A percentile compares a stretch with the other conserved stretches of the same genome.
Evolutionary conservation across 2,113 vertebrate genomes (phyloP).

Genomic region (Arothron firmamentum): DNA sequence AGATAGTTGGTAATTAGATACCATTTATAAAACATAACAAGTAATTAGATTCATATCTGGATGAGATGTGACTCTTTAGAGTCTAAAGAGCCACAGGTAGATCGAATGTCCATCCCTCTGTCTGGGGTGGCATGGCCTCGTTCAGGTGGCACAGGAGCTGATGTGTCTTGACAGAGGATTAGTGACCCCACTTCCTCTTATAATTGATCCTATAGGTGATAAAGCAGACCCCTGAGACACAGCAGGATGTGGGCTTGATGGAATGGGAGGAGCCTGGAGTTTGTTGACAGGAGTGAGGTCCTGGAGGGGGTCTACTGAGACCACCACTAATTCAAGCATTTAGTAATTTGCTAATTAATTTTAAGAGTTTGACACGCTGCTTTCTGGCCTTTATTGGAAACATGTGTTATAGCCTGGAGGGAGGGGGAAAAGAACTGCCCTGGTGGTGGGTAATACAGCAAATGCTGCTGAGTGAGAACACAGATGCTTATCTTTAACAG

Average conservation of each 20-base stretch:
- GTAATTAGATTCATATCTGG: no score
- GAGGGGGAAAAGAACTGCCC: slow-evolving; percentile 4
- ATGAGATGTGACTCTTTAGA: no score
- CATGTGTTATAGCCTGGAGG: slow-evolving; percentile 57
- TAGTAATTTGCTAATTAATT: slow-evolving; percentile 72
- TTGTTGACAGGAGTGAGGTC: slow-evolving; percentile 19
- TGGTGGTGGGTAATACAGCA: slow-evolving; percentile 20
- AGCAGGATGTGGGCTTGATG: neutral
- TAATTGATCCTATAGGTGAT: slow-evolving; percentile 68
- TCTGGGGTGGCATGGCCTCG: slow-evolving; percentile 52
- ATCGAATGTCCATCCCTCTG: slow-evolving; percentile 3
- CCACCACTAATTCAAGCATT: slow-evolving; percentile 54
- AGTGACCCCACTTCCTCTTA: slow-evolving; percentile 66
- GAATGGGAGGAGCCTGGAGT: neutral
- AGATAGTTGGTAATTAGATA: no score
- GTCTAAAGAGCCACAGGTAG: neutral
- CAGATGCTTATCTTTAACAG: slow-evolving; percentile 40
- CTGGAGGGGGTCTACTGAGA: slow-evolving; percentile 25
- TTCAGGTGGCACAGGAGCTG: slow-evolving; percentile 66
- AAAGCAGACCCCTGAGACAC: slow-evolving; percentile 53
- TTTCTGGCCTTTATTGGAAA: slow-evolving; percentile 57
- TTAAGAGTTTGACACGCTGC: slow-evolving; percentile 58
- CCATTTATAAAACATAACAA: no score
- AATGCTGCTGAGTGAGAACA: slow-evolving; percentile 16
- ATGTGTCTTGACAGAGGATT: slow-evolving; percentile 68